Evolutionary conservation across 2,113 vertebrate species (phyloP), one percentile per base, ranked within the genome.

Genomic region (Oreochromis niloticus): DNA sequence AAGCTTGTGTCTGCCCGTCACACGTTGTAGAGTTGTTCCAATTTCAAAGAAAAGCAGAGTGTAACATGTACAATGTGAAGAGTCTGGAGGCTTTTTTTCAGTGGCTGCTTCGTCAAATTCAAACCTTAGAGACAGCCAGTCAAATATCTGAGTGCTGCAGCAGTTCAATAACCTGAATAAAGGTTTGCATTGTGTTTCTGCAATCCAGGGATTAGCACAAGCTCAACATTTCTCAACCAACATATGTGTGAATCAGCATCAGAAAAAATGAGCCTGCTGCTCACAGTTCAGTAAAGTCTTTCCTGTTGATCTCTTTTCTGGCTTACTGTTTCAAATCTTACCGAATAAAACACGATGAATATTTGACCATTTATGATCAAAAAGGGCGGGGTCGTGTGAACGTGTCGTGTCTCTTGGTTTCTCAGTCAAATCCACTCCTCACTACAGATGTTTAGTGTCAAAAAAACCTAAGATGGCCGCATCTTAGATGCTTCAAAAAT

Each of bases 31-130:
- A 54, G 80, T 36, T 89, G 85, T 36, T 89, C 82, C 87, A 66
- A 82, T 86, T 87, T 91, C 85, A 91, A 84, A 89, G 85, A 83
- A 54, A 85, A 91, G 75, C 87, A 30, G 27, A 80, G 66, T 89
- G 85, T 83, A 84, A 68, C 59, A 85, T 63, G 81, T 89, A 48
- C 75, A 68, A 80, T 17, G 57, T 84, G 73, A 81, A 66, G 78
- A 39, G 75, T 78, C 87, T 88, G 22, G 50, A 19, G 86, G 86
- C 83, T 50, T 82, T 91, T 90, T 92, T 75, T 88, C 85, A 84
- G 10, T 3, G 52, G 57, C 85, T 17, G 83, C 89, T 82, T 86
- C 68, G 30, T 87, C 55, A 89, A 57, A 84, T 63, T 80, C 78
- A 80, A 88, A 78, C 54, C 81, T 89, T 78, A 71, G 41, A 86